phyloP scores from a whole-genome alignment of 2,113 vertebrate species.

The Phylloscopus whistleri region DNA sequence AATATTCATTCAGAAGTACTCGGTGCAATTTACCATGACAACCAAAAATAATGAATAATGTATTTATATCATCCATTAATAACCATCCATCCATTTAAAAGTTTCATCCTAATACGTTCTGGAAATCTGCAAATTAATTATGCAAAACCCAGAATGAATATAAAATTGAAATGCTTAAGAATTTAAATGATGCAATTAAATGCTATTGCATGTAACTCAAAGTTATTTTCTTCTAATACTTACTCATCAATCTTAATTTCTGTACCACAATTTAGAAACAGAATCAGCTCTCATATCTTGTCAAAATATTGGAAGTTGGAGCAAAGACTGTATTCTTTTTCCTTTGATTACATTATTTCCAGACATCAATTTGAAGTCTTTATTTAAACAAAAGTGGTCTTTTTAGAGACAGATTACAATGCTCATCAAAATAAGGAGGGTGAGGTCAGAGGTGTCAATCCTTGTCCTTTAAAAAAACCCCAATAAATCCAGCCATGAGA shows the following conservation, averaged over 20 bases:
- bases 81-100: constrained; percentile 58
- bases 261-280: not conserved
- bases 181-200: constrained; percentile 66
- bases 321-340: not conserved
- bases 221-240: constrained; percentile 51
- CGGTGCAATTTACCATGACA: constrained; percentile 49
- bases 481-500: not conserved
- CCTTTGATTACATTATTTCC: not conserved
- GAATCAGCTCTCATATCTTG: not conserved
- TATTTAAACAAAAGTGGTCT: not conserved
- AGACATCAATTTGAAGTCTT: not conserved
- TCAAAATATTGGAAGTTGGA: constrained; percentile 17
- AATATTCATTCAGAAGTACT: constrained; percentile 30
- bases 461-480: accelerated
- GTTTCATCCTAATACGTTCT: constrained; percentile 44
- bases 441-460: not conserved
- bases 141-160: constrained; percentile 60
- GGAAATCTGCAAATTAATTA: constrained; percentile 68
- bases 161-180: constrained; percentile 57
- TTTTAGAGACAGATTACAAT: not conserved
- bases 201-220: constrained; percentile 31
- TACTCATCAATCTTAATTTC: constrained; percentile 51
- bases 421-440: not conserved
- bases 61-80: constrained; percentile 66
- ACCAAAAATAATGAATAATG: constrained; percentile 68